phyloP scores from a whole-genome alignment of 2,888 invertebrate genomes.

The Aproaerema taeniolella region DNA sequence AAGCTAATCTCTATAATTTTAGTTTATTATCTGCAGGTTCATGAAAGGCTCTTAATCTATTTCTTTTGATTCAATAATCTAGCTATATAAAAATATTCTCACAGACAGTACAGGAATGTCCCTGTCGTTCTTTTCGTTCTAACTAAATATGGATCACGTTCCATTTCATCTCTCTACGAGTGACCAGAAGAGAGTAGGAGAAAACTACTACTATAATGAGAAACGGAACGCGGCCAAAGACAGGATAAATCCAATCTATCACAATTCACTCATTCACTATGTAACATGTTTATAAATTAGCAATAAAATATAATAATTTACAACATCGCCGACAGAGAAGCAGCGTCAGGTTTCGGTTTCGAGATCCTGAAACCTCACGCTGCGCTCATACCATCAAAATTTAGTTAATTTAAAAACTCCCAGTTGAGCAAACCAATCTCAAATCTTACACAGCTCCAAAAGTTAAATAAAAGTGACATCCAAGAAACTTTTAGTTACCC shows the following conservation, averaged over 20 bases:
- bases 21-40: too few species aligned
- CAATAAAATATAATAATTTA: neutral
- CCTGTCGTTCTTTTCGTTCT: slow-evolving; percentile 5
- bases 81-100: slow-evolving; percentile 9
- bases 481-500: too few species aligned
- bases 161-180: neutral
- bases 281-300: neutral
- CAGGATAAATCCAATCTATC: neutral
- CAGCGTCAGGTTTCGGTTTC: slow-evolving; percentile 1
- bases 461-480: too few species aligned
- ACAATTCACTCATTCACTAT: neutral
- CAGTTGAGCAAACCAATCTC: neutral
- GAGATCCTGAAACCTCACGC: neutral
- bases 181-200: too few species aligned
- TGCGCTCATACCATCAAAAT: neutral
- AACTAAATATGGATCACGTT: neutral
- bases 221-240: neutral
- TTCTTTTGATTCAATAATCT: slow-evolving; percentile 8
- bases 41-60: neutral
- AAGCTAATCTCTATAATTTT: too few species aligned
- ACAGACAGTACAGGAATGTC: slow-evolving; percentile 11
- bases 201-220: too few species aligned
- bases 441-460: too few species aligned
- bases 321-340: neutral
- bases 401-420: neutral